Conservation (phyloP, 1,140 invertebrate species). For the Sinella curviseta region DNA sequence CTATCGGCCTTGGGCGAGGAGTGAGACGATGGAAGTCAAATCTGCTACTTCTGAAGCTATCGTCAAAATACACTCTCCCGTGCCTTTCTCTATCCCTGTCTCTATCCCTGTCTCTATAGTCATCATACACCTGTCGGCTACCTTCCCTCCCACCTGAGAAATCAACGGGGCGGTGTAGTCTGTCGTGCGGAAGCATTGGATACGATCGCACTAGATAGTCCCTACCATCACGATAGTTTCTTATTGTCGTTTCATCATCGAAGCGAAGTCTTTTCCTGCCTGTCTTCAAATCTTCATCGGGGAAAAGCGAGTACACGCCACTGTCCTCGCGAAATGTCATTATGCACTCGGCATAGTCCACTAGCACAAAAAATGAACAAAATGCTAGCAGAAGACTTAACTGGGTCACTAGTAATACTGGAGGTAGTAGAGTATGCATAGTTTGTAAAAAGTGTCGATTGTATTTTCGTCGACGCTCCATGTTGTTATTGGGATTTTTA, state of each 20-base stretch:
- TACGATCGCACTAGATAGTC: background rate
- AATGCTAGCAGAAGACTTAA: background rate
- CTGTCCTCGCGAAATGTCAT: conserved; percentile 38
- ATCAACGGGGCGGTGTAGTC: conserved; percentile 7
- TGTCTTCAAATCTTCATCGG: conserved; percentile 47
- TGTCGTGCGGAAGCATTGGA: conserved; percentile 4
- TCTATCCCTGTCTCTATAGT: background rate
- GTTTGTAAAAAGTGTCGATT: background rate
- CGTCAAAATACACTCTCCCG: background rate
- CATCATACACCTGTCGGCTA: background rate
- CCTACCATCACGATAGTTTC: background rate
- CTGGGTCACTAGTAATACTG: background rate
- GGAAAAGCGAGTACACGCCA: conserved; percentile 47
- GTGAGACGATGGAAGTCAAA: background rate
- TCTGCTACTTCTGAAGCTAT: conserved; percentile 7
- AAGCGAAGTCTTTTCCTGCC: conserved; percentile 37
- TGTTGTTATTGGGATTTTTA: background rate
- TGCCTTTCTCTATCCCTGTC: conserved; percentile 13
- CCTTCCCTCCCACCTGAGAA: background rate
- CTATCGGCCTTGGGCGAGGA: conserved; percentile 1
- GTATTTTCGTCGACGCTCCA: conserved; percentile 12
- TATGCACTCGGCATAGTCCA: conserved; percentile 6
- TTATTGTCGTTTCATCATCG: conserved; percentile 30
- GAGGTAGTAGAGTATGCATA: background rate
- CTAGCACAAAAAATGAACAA: background rate